Percentiles rank a stretch among this genome's conserved stretches.
Conservation (phyloP, 2,113 vertebrate genomes). For the Cryptomyrus ogoouensis region DNA sequence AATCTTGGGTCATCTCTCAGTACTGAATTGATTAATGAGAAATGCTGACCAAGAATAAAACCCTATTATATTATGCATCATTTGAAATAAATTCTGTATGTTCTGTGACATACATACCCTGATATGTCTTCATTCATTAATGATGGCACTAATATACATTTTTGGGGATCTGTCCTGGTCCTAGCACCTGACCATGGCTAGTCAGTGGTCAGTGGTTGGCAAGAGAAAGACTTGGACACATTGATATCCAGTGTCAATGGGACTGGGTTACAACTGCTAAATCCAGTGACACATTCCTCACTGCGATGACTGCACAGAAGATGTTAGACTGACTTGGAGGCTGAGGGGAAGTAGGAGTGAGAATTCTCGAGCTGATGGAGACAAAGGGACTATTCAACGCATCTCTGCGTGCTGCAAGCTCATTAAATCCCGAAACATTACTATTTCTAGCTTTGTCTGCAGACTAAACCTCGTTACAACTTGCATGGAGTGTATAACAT, state of each 20-base stretch:
- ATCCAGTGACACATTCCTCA: not conserved
- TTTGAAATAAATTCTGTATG: not conserved
- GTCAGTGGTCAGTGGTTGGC: not conserved
- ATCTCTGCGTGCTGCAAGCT: not conserved
- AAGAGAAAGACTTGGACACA: not conserved
- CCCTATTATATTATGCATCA: not conserved
- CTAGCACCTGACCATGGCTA: not conserved
- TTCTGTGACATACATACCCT: not conserved
- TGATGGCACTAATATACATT: not conserved
- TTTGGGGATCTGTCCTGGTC: too few species aligned
- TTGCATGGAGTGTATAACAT: not conserved
- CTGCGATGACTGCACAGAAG: not conserved
- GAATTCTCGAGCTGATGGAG: not conserved
- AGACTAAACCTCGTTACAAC: not conserved
- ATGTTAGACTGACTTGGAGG: not conserved
- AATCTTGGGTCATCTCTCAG: constrained; percentile 22
- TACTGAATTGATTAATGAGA: constrained; percentile 30
- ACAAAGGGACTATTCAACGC: constrained; percentile 6
- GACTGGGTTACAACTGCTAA: not conserved
- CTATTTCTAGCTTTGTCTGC: not conserved
- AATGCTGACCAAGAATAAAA: constrained; percentile 14
- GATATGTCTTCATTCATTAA: not conserved
- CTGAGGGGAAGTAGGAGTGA: not conserved
- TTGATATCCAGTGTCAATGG: not conserved
- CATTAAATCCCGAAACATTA: constrained; percentile 6